A percentile compares a stretch with the other conserved stretches of the same genome.
phyloP scores from a whole-genome alignment of 2,797 vertebrate species.

The Mastacembelus armatus region DNA sequence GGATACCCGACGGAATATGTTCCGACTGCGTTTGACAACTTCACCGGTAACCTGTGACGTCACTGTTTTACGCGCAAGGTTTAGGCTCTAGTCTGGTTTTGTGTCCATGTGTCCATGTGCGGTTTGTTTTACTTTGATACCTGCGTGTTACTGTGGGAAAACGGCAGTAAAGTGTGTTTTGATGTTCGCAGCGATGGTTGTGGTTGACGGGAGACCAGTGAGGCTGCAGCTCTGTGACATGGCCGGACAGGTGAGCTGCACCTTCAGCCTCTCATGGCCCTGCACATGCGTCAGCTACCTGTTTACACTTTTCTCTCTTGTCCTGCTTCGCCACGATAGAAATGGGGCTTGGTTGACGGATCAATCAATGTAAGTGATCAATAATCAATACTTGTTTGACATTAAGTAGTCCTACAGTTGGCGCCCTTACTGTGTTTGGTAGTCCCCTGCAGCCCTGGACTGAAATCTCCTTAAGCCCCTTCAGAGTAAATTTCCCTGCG shows the following conservation, averaged over 20 bases:
- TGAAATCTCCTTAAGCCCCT: constrained; percentile 4
- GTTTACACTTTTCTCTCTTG: not conserved
- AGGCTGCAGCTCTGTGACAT: constrained; percentile 81
- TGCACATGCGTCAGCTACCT: not conserved
- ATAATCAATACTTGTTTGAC: constrained; percentile 9
- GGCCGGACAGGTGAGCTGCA: constrained; percentile 75
- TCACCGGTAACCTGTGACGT: constrained; percentile 83
- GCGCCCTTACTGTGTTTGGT: constrained; percentile 7
- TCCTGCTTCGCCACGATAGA: constrained; percentile 48
- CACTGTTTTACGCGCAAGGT: constrained; percentile 20
- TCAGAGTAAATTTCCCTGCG: constrained; percentile 6
- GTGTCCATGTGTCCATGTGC: too few species aligned
- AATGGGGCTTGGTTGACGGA: constrained; percentile 73
- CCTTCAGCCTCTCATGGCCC: not conserved
- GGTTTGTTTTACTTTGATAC: too few species aligned
- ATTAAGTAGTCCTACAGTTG: not conserved
- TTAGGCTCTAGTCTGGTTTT: too few species aligned
- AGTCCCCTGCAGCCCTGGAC: constrained; percentile 38
- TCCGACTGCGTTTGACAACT: constrained; percentile 92
- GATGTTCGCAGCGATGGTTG: constrained; percentile 68
- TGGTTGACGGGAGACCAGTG: constrained; percentile 84
- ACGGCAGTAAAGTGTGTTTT: not conserved
- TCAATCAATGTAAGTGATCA: constrained; percentile 72
- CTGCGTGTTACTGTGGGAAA: not conserved
- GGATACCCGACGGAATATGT: constrained; percentile 91